A percentile compares a stretch with the other conserved stretches of the same genome.
Evolutionary conservation across 92 coral and sea anemone species (phyloP).

Genomic region (Plumapathes pennacea): DNA sequence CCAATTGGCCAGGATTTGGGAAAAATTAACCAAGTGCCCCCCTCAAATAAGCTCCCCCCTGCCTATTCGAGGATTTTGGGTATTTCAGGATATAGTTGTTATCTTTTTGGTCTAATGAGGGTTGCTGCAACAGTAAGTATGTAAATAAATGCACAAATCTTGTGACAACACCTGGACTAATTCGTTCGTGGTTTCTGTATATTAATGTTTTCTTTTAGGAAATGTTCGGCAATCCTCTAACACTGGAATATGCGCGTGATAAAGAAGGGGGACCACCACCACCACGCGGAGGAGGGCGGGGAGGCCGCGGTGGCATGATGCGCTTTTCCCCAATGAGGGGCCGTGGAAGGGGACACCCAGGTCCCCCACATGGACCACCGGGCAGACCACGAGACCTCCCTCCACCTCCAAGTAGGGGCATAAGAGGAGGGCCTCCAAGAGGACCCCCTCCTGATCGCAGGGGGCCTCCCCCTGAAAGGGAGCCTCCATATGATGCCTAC

Average conservation of each 20-base stretch:
- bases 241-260: conserved; percentile 80
- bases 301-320: conserved; percentile 52
- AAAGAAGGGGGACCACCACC: conserved; percentile 52
- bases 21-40: too few species aligned
- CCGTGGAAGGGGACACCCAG: conserved; percentile 42
- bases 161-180: too few species aligned
- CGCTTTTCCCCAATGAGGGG: conserved; percentile 51
- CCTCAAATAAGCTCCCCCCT: too few species aligned
- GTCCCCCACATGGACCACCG: conserved; percentile 72
- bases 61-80: too few species aligned
- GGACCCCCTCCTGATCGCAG: conserved; percentile 60
- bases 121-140: too few species aligned
- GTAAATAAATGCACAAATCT: too few species aligned
- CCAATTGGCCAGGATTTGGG: too few species aligned
- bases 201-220: conserved; percentile 52
- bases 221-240: conserved; percentile 57
- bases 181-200: too few species aligned
- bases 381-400: conserved; percentile 66
- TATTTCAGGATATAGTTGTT: too few species aligned
- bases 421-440: conserved; percentile 38
- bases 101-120: too few species aligned
- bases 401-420: conserved; percentile 43
- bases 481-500: not conserved
- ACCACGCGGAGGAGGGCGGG: conserved; percentile 69
- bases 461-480: conserved; percentile 63